Evolutionary conservation across 2,888 invertebrate genomes (phyloP).

Genomic region (Phragmatobia fuliginosa): DNA sequence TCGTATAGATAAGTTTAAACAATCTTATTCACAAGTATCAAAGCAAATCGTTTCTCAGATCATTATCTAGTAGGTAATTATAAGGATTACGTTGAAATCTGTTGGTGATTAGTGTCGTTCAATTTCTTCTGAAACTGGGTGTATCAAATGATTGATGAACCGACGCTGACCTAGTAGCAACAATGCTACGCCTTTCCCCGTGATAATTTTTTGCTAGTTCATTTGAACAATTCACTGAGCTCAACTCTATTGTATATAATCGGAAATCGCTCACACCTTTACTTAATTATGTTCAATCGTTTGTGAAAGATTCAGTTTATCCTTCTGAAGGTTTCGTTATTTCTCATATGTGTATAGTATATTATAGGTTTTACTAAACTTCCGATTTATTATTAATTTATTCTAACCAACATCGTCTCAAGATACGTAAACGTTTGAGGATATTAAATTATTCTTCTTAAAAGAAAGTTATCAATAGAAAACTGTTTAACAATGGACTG

Average conservation of each 20-base stretch:
- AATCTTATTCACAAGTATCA: background rate
- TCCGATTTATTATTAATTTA: background rate
- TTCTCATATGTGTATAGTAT: background rate
- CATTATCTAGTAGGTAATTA: conserved; percentile 26
- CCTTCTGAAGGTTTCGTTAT: background rate
- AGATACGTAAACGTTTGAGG: background rate
- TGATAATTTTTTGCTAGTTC: conserved; percentile 38
- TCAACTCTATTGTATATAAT: conserved; percentile 19
- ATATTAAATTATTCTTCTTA: background rate
- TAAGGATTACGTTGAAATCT: conserved; percentile 19
- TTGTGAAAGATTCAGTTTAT: conserved; percentile 8
- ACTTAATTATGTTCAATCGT: conserved; percentile 11
- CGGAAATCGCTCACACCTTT: conserved; percentile 16
- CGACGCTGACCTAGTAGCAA: conserved; percentile 8
- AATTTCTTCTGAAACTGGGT: conserved; percentile 39
- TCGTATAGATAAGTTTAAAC: background rate
- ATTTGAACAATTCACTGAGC: conserved; percentile 28
- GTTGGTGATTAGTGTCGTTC: conserved; percentile 38
- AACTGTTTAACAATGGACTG: background rate
- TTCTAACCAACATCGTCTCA: background rate
- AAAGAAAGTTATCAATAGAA: background rate
- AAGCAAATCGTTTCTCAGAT: background rate
- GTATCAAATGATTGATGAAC: conserved; percentile 47
- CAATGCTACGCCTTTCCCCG: conserved; percentile 32
- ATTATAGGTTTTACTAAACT: background rate